These are phyloP conservation scores for Piezodorus guildinii DNA, from an alignment of 1,140 invertebrate genomes.

Conservation along the genomic window DNA sequence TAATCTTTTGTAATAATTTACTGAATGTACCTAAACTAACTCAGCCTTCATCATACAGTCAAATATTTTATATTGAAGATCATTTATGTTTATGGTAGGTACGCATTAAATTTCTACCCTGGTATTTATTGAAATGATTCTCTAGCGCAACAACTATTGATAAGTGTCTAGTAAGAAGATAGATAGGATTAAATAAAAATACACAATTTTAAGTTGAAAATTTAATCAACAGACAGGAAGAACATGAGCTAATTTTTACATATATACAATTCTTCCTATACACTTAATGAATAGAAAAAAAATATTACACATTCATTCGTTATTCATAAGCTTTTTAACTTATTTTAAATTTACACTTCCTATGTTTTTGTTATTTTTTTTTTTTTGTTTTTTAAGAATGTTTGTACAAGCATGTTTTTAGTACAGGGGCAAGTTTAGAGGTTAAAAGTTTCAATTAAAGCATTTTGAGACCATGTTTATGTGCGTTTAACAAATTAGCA, in stretches of 20 bases:
- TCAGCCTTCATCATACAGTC: too few relatives aligned
- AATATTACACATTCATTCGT: not conserved
- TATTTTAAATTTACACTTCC: not conserved
- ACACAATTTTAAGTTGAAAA: constrained; percentile 2
- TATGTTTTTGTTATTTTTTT: not conserved
- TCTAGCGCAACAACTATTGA: too few relatives aligned
- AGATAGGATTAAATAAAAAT: not conserved
- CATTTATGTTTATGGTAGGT: too few relatives aligned
- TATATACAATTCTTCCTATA: constrained; percentile 20
- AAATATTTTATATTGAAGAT: too few relatives aligned
- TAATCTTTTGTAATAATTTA: too few relatives aligned
- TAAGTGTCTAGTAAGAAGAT: too few relatives aligned
- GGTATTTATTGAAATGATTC: too few relatives aligned
- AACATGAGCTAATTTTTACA: constrained; percentile 21
- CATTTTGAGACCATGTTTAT: not conserved
- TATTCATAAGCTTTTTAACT: not conserved
- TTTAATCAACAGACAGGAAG: constrained; percentile 21
- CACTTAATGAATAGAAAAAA: constrained; percentile 7
- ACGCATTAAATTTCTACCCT: too few relatives aligned
- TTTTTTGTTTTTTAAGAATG: not conserved
- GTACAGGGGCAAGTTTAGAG: not conserved
- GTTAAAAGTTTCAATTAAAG: not conserved
- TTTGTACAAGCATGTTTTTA: constrained; percentile 10
- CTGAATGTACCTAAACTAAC: too few relatives aligned
- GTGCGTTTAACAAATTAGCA: constrained; percentile 8